These are phyloP conservation scores for Eurois occulta DNA, from an alignment of 2,888 invertebrate species.

Conservation along the genomic window DNA sequence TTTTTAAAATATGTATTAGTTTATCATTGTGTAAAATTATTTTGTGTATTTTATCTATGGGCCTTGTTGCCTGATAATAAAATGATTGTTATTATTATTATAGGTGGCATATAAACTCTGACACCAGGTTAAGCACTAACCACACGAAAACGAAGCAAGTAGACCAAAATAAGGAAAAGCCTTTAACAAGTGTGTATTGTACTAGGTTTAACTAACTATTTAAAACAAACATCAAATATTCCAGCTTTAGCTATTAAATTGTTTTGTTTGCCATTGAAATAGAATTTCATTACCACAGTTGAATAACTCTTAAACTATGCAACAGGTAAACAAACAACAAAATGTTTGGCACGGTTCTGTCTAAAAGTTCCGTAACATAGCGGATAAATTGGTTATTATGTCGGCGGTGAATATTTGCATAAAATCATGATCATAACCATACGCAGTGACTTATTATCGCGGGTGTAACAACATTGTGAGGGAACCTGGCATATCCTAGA, in stretches of 20 bases:
- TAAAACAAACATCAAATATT: neutral
- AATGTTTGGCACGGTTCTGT: neutral
- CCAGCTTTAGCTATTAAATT: constrained; percentile 5
- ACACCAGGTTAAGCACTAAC: too few species aligned
- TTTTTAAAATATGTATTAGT: too few species aligned
- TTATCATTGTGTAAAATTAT: too few species aligned
- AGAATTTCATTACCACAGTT: constrained; percentile 13
- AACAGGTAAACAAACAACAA: constrained; percentile 9
- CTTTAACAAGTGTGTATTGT: neutral
- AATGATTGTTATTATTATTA: too few species aligned
- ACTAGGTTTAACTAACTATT: neutral
- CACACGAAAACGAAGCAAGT: too few species aligned
- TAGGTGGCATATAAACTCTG: too few species aligned
- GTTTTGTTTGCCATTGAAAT: constrained; percentile 5
- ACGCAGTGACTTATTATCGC: neutral
- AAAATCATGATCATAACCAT: neutral
- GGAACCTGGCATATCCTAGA: neutral
- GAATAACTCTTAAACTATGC: constrained; percentile 12
- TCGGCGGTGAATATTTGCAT: neutral
- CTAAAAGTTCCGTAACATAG: neutral
- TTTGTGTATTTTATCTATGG: too few species aligned
- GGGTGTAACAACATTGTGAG: neutral
- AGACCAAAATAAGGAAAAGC: neutral
- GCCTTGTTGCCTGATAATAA: too few species aligned
- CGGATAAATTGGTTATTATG: neutral